Conservation (phyloP, 2,113 vertebrate genomes). For the Podarcis raffonei region DNA sequence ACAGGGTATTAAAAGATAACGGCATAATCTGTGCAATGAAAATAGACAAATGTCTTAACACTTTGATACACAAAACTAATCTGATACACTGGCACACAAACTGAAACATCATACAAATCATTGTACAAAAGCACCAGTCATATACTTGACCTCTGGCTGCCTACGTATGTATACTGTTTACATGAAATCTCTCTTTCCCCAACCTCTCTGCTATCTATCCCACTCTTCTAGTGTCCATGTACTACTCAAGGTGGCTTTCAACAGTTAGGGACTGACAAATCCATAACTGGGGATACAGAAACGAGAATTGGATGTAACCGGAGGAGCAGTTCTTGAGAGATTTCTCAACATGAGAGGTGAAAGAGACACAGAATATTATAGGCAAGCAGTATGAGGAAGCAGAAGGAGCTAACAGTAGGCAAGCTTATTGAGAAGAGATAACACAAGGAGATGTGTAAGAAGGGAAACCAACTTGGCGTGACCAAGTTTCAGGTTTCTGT, state of each 20-base stretch:
- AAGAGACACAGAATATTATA: not conserved
- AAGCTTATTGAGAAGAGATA: not conserved
- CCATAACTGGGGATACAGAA: not conserved
- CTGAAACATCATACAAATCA: not conserved
- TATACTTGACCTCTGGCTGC: not conserved
- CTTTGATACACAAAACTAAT: not conserved
- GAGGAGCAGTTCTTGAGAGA: not conserved
- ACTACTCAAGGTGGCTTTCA: not conserved
- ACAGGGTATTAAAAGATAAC: conserved; percentile 40
- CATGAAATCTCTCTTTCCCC: no score
- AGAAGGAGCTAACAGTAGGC: not conserved
- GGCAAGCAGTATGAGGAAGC: not conserved
- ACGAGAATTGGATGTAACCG: not conserved
- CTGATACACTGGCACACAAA: not conserved
- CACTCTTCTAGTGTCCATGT: not conserved
- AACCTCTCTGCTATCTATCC: not conserved
- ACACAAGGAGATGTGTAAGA: not conserved
- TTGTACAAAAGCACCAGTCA: not conserved
- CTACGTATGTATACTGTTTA: not conserved
- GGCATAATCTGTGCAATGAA: conserved; percentile 37
- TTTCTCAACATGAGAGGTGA: not conserved
- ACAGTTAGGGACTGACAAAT: not conserved
- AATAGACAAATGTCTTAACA: not conserved
- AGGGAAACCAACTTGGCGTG: not conserved
- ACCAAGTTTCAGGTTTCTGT: not conserved